A percentile compares a stretch with the other conserved stretches of the same genome.
These are phyloP conservation scores for Euthynnus affinis DNA, from an alignment of 2,797 vertebrate genomes.

Conservation along the genomic window DNA sequence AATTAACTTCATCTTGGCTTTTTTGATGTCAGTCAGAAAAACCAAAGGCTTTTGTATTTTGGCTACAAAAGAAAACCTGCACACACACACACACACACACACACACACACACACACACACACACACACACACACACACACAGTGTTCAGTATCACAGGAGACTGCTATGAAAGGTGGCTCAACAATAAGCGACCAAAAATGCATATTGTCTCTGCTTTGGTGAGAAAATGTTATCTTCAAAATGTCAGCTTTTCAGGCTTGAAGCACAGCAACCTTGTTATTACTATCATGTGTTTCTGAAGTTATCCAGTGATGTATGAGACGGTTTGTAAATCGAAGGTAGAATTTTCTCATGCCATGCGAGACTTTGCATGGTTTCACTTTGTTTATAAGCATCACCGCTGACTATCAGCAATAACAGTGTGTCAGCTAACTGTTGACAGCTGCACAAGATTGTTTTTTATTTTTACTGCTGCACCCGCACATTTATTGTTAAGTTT, in stretches of 20 bases:
- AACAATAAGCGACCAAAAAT: conserved; percentile 29
- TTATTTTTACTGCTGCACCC: conserved; percentile 9
- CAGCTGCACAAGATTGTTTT: conserved; percentile 7
- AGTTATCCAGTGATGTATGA: conserved; percentile 5
- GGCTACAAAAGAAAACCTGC: conserved; percentile 36
- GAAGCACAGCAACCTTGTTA: conserved; percentile 30
- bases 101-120: no score
- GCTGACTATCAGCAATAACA: conserved; percentile 22
- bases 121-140: conserved; percentile 21
- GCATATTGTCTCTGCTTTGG: conserved; percentile 18
- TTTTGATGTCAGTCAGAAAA: conserved; percentile 9
- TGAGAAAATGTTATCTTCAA: conserved; percentile 8
- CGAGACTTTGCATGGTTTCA: accelerated
- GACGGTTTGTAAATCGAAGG: conserved; percentile 18
- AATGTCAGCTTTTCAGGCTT: conserved; percentile 15
- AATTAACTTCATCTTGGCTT: background rate
- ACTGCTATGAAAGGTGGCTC: conserved; percentile 3
- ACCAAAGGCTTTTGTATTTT: conserved; percentile 48
- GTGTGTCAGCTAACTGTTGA: conserved; percentile 8
- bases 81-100: no score
- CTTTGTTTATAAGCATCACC: conserved; percentile 22
- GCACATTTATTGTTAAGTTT: background rate
- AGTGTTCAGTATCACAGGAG: background rate
- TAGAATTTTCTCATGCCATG: conserved; percentile 18
- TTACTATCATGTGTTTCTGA: conserved; percentile 31